A percentile compares a stretch with the other conserved stretches of the same genome.
Conservation (phyloP, 2,888 invertebrate genomes). For the Brenthis ino region DNA sequence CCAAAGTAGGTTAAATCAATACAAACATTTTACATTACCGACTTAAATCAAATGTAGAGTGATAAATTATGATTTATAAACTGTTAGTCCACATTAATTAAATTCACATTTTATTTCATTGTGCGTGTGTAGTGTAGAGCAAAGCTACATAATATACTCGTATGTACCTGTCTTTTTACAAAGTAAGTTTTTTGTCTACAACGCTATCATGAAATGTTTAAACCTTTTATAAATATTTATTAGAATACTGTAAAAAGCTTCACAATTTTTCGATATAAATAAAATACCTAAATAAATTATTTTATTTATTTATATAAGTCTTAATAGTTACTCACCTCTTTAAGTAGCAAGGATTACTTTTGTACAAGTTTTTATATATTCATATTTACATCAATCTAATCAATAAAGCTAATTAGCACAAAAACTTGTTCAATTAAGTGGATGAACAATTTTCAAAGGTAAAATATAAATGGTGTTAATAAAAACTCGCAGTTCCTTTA, state of each 20-base stretch:
- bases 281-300: too few species aligned
- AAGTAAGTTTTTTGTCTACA: not conserved
- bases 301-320: too few species aligned
- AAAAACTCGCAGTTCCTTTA: conserved; percentile 48
- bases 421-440: conserved; percentile 41
- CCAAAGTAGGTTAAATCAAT: conserved; percentile 49
- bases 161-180: not conserved
- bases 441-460: conserved; percentile 13
- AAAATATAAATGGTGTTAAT: conserved; percentile 21
- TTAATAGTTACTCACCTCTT: not conserved
- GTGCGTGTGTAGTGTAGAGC: not conserved
- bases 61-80: conserved; percentile 26
- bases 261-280: too few species aligned
- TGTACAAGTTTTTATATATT: not conserved
- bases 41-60: conserved; percentile 22
- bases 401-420: conserved; percentile 30
- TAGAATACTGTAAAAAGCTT: not conserved
- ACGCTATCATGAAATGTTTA: not conserved
- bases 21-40: conserved; percentile 37
- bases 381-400: conserved; percentile 11
- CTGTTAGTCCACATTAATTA: conserved; percentile 21
- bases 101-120: conserved; percentile 24
- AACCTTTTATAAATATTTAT: conserved; percentile 14
- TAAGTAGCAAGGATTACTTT: not conserved
- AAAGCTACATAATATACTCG: not conserved